Percentiles rank a stretch among this genome's conserved stretches.
phyloP scores from a whole-genome alignment of 2,888 invertebrate genomes.

The Galerucella calmariensis region DNA sequence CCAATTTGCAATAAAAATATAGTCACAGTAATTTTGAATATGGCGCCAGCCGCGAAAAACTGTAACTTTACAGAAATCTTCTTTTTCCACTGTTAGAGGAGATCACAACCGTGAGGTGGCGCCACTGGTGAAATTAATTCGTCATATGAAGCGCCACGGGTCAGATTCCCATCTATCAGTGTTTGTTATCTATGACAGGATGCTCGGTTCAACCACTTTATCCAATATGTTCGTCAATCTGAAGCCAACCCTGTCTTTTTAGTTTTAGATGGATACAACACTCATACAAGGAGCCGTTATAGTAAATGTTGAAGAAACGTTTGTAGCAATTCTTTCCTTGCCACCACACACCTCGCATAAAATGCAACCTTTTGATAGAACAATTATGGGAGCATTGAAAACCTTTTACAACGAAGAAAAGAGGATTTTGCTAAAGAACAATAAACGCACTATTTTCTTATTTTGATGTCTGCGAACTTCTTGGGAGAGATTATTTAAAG shows the following conservation, averaged over 20 bases:
- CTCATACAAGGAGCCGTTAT: constrained; percentile 29
- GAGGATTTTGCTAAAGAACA: not conserved
- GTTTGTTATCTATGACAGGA: no score
- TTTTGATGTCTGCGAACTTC: constrained; percentile 9
- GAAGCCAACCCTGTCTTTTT: constrained; percentile 20
- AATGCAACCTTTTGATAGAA: constrained; percentile 1
- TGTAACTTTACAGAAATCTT: no score
- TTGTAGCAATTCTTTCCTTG: constrained; percentile 25
- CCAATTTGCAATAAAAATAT: no score
- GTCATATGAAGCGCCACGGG: no score
- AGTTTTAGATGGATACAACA: constrained; percentile 25
- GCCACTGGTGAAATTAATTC: no score
- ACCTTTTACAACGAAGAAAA: constrained; percentile 12
- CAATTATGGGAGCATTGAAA: constrained; percentile 5
- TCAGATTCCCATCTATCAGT: no score
- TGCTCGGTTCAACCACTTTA: no score
- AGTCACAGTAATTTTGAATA: no score
- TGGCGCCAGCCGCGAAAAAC: no score
- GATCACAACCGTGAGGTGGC: no score
- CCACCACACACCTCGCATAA: constrained; percentile 16
- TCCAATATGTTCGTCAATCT: no score
- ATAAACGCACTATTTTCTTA: not conserved
- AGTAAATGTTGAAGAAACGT: constrained; percentile 15
- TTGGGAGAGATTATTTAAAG: constrained; percentile 4
- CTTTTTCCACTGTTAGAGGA: no score